Base-by-base conservation (phyloP, 2,888 invertebrate species). In the Tachina lurida region DNA sequence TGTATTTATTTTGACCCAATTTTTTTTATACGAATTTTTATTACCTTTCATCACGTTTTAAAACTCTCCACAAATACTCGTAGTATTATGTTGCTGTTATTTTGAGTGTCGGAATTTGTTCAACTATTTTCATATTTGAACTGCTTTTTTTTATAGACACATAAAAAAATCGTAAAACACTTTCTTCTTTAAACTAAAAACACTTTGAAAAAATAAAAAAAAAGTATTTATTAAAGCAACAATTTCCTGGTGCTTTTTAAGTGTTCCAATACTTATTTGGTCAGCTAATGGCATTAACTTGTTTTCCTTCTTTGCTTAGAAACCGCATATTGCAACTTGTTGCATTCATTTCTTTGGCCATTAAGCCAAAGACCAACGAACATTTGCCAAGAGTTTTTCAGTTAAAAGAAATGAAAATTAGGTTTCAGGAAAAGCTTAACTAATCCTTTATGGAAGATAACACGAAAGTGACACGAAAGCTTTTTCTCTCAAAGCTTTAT, bases 401-500 rank as follows among this genome's bases (percentile, higher is more conserved):
- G 19, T 15, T 10, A 60, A 67, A 56, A 54, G 81, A 68, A 83
- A 76, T 70, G 45, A 73, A 83, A 83, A 77, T 45, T 77, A 73
- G 77, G 77, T 83, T 77, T 83, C 65, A 77, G 83, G 65, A 77
- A 83, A 83, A 77, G 52, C 62, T 52, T 45, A 19, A 15, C 52
- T 41, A 60, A 43, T 60, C 54, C 62, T 74, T 74, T 41, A 63
- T 62, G 22, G 47, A 15, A 58, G n/a, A 45, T 31, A 19, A 49
- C 41, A 60, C 39, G 15, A 71, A 31, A 31, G 31, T 43, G 39
- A 49, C 41, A 60, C 39, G 19, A 71, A 71, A 71, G 78, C 56
- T 79, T 54, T 70, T 47, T 54, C 17, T 49, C 22, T 56, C 13
- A 62, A 45, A 71, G 63, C 19, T 56, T 22, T 54, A 31, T 58